Evolutionary conservation across 2,113 vertebrate genomes (phyloP), one percentile per base, ranked within the genome.

Genomic region (Actenoides lindsayi): DNA sequence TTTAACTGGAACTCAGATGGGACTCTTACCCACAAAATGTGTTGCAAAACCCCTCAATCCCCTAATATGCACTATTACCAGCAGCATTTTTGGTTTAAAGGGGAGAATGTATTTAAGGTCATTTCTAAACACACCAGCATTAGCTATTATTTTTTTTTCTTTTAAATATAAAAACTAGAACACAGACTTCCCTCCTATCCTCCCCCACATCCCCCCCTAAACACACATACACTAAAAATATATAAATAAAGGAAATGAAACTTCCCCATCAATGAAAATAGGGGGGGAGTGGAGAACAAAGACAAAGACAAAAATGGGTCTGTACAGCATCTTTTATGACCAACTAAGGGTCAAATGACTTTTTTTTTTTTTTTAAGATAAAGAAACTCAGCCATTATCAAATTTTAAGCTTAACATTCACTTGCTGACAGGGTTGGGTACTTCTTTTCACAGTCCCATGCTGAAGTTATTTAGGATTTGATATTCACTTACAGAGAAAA

Each of bases 231-330:
- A 95, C 91, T 94, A 97, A 96, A 95, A 95, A 97, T 92, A 94
- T 82, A 95, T 92, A 94, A 94, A 97, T 97, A 96, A 97, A 97
- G 95, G 94, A 96, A 95, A 97, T 79, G 92, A 96, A 95, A 96
- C 95, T 93, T 94, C 90, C 90, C 86, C 96, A 96, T 94, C 80
- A 96, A 93, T 96, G 83, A 96, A 93, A 92, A 95, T 59, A 20
- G n/a, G 28, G 14, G n/a, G 19, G 23, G 11, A 42, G 50, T 3
- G 10, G 25, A 93, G 74, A 91, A 83, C 7, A 53, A 88, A 90
- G 53, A 83, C 7, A 53, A 88, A 90, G 53, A 83, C 57, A 88
- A 90, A 86, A 95, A 89, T 54, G 89, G 42, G 42, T 59, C 60
- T 41, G 60, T 50, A 83, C 50, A 90, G 27, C 31, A 90, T 37